phyloP scores from a whole-genome alignment of 2,797 vertebrate species.

The Columba guinea region DNA sequence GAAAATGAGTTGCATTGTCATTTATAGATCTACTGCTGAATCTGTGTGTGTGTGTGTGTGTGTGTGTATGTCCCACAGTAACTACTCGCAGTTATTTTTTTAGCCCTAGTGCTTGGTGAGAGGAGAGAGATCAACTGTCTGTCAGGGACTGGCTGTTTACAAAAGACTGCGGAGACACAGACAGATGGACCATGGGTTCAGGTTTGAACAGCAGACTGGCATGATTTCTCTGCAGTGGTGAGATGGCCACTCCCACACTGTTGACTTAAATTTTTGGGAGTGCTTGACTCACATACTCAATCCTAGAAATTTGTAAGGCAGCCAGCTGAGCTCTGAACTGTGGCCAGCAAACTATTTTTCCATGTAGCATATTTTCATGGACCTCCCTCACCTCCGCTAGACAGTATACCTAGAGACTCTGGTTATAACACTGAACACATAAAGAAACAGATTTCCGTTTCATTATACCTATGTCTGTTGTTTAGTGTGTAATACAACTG shows the following conservation, averaged over 20 bases:
- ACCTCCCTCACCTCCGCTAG: neutral
- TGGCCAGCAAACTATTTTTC: neutral
- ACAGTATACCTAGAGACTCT: neutral
- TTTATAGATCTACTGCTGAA: neutral
- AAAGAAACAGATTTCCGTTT: neutral
- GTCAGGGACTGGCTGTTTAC: neutral
- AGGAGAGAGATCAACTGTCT: neutral
- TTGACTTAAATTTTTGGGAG: neutral
- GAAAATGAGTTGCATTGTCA: rapidly evolving
- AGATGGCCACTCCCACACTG: rapidly evolving
- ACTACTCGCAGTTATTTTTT: neutral
- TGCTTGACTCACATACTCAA: neutral
- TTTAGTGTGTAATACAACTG: rapidly evolving
- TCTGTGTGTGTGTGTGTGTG: neutral
- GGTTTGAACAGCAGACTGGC: neutral
- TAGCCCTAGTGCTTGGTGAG: neutral
- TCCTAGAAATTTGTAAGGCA: neutral
- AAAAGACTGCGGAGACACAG: neutral
- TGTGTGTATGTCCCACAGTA: neutral
- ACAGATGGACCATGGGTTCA: rapidly evolving
- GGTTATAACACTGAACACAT: neutral
- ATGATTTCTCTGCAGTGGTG: neutral
- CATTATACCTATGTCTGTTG: neutral
- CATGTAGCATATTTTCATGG: neutral
- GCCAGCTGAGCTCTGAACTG: neutral